These are phyloP conservation scores for Choristoneura fumiferana DNA, from an alignment of 1,140 invertebrate genomes.

Conservation along the genomic window DNA sequence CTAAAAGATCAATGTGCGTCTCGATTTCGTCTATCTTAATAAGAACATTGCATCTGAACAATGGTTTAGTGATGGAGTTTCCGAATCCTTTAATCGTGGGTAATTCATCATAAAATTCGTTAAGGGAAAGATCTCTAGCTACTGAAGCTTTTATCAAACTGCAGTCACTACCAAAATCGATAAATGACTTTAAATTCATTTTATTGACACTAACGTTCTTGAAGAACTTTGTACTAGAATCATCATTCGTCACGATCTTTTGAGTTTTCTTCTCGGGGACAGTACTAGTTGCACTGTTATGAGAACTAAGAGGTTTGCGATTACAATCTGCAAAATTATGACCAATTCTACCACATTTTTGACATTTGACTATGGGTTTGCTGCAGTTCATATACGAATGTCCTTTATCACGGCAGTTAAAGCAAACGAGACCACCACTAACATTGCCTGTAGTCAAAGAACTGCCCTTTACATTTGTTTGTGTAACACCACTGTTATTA, in stretches of 20 bases:
- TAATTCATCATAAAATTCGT: neutral
- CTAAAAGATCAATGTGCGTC: neutral
- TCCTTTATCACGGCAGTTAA: neutral
- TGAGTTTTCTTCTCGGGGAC: neutral
- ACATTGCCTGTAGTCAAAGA: neutral
- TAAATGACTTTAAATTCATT: neutral
- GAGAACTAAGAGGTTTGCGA: neutral
- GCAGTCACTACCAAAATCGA: constrained; percentile 5
- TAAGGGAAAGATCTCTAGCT: neutral
- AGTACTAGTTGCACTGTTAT: neutral
- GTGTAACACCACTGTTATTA: neutral
- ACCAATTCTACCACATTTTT: constrained; percentile 7
- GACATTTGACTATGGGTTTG: neutral
- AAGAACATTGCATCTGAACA: neutral
- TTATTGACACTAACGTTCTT: neutral
- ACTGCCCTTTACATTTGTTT: neutral
- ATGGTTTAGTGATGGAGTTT: neutral
- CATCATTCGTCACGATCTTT: neutral
- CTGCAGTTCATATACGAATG: neutral
- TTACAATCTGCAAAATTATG: constrained; percentile 2
- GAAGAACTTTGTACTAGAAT: neutral
- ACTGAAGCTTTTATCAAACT: neutral
- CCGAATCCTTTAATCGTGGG: neutral
- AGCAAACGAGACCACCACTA: neutral
- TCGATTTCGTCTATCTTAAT: neutral